A percentile compares a stretch with the other conserved stretches of the same genome.
phyloP scores from a whole-genome alignment of 2,888 invertebrate species.

The Lochmaea capreae region DNA sequence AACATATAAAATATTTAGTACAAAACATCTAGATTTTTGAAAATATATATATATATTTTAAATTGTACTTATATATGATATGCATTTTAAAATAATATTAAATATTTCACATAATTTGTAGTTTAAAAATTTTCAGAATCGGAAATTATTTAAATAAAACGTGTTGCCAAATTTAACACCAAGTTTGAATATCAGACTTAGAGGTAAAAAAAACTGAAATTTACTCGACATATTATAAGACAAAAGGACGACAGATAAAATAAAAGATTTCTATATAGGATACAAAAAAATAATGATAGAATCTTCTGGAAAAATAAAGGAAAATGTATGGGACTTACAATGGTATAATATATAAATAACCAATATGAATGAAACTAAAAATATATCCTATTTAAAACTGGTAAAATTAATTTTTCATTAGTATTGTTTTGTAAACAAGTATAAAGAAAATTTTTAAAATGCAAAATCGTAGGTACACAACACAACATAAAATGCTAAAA shows the following conservation, averaged over 20 bases:
- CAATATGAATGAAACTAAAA: not conserved
- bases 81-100: slow-evolving; percentile 13
- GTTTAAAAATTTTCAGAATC: slow-evolving; percentile 2
- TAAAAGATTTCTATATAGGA: not conserved
- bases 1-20: slow-evolving; percentile 16
- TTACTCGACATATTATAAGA: not conserved
- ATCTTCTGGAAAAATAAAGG: not conserved
- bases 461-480: slow-evolving; percentile 10
- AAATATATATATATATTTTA: slow-evolving; percentile 1
- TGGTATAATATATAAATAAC: not conserved
- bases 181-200: too few relatives aligned
- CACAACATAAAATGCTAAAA: slow-evolving; percentile 19
- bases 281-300: not conserved
- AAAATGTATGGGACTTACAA: not conserved
- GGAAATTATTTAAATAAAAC: not conserved
- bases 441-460: slow-evolving; percentile 5
- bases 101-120: not conserved
- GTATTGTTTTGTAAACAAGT: not conserved
- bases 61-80: slow-evolving; percentile 16
- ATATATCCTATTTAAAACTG: not conserved
- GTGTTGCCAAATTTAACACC: not conserved
- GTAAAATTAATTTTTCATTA: not conserved
- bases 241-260: not conserved
- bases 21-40: slow-evolving; percentile 11
- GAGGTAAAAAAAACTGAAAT: not conserved